A percentile compares a stretch with the other conserved stretches of the same genome.
phyloP scores from a whole-genome alignment of 2,797 vertebrate species.

The Manis crassicaudata region DNA sequence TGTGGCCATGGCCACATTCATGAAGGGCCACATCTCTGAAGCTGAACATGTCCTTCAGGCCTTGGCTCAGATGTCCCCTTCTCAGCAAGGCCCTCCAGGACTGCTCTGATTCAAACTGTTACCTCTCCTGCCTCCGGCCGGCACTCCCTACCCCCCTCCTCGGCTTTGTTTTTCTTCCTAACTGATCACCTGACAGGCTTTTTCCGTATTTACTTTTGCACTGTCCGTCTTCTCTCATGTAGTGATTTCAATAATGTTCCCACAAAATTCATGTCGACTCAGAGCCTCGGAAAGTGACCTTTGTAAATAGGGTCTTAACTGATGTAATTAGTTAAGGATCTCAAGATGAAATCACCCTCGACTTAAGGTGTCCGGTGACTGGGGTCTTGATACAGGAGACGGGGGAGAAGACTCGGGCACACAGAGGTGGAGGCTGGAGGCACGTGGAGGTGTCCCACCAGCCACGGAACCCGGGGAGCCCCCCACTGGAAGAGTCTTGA shows the following conservation, averaged over 20 bases:
- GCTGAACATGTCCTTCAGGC: accelerated
- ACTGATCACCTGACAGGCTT: background rate
- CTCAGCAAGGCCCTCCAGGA: background rate
- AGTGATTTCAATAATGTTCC: background rate
- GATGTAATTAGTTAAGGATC: background rate
- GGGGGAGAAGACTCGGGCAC: background rate
- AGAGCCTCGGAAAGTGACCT: background rate
- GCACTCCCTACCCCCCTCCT: background rate
- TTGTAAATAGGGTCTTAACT: background rate
- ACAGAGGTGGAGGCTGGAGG: too few relatives aligned
- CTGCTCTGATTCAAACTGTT: background rate
- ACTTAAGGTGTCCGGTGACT: background rate
- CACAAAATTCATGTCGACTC: background rate
- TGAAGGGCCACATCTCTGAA: background rate
- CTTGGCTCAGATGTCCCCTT: background rate
- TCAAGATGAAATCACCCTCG: background rate
- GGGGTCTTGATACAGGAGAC: background rate
- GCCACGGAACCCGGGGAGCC: background rate
- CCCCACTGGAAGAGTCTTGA: background rate
- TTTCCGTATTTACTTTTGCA: background rate
- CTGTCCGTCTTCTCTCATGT: background rate
- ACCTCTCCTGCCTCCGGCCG: background rate
- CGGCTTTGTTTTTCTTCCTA: background rate
- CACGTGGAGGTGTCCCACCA: background rate
- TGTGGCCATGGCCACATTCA: background rate